Evolutionary conservation across 2,113 vertebrate genomes (phyloP).

Genomic region (Oreochromis aureus): DNA sequence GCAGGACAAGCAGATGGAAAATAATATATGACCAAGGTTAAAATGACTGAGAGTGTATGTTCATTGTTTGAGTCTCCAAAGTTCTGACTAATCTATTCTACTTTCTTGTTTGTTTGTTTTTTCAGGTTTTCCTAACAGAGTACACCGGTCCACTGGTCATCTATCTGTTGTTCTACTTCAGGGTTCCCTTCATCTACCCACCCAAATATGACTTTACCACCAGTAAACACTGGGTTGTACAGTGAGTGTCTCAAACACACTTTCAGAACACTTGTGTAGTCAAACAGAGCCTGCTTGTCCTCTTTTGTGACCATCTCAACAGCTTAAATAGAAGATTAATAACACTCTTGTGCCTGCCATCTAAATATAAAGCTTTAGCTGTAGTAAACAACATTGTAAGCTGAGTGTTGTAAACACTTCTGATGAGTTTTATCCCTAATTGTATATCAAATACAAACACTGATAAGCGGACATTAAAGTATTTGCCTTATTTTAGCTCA

Average conservation of each 20-base stretch:
- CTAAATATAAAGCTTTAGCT: neutral
- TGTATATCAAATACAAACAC: neutral
- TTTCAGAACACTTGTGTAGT: neutral
- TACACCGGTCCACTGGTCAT: slow-evolving; percentile 87
- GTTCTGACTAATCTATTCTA: neutral
- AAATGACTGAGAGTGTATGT: neutral
- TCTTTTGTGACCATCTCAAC: neutral
- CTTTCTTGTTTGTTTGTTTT: neutral
- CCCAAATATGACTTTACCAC: slow-evolving; percentile 86
- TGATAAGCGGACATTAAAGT: neutral
- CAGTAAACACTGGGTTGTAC: slow-evolving; percentile 88
- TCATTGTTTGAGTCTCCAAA: neutral
- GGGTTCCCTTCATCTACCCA: slow-evolving; percentile 87
- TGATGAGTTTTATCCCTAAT: neutral
- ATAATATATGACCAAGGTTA: neutral
- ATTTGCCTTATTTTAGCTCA: neutral
- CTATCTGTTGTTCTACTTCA: slow-evolving; percentile 90
- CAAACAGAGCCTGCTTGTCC: neutral
- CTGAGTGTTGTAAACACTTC: neutral
- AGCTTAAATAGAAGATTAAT: neutral
- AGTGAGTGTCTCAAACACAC: slow-evolving; percentile 70
- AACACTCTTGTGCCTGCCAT: neutral
- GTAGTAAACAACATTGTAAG: neutral
- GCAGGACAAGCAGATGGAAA: neutral
- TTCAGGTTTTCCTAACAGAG: slow-evolving; percentile 88